Base-by-base conservation (phyloP, 2,113 vertebrate species). In the Rhea pennata region DNA sequence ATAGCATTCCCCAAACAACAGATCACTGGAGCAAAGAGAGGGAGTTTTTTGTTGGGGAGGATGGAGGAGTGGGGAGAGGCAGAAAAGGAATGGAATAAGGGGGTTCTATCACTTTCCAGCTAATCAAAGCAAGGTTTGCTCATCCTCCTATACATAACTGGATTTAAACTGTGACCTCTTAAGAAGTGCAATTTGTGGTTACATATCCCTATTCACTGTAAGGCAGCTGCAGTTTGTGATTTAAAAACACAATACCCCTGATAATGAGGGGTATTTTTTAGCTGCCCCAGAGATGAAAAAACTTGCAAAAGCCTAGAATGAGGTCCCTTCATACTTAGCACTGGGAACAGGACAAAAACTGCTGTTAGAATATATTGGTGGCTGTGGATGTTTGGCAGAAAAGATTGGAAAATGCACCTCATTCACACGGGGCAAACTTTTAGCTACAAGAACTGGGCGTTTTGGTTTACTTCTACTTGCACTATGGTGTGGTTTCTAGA, bases 1-100 rank as follows among this genome's bases (percentile, higher is more conserved):
- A 88, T 95, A 95, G 81, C 69, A 22, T 93, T 62, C 46, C 40
- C 89, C 16, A 82, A 95, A 96, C 91, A 95, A 94, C 85, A 86
- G 88, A 96, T 97, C 96, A 88, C 73, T 88, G 89, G 79, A 95
- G 95, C 95, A 94, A 95, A 97, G 71, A 94, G 67, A 84, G 62
- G 33, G 33, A 10, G 39, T 65, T 58, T 56, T 8, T 69, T 8
- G 1, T 26, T 56, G 51, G 19, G 77, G 87, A 53, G 15, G 29
- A 80, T 58, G 88, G 88, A 79, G 67, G 84, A 79, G 40, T 56
- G 44, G 53, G 50, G 75, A 90, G 70, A 73, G 17, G 46, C 33
- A 85, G 54, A 65, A 91, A 71, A 93, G 8, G 61, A 93, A 84
- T 77, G 1, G 31, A 91, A 82, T 95, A 80, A 87, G 72, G 78